A percentile compares a stretch with the other conserved stretches of the same genome.
Conservation (phyloP, 2,113 vertebrate genomes). For the Aspiorhynchus laticeps region DNA sequence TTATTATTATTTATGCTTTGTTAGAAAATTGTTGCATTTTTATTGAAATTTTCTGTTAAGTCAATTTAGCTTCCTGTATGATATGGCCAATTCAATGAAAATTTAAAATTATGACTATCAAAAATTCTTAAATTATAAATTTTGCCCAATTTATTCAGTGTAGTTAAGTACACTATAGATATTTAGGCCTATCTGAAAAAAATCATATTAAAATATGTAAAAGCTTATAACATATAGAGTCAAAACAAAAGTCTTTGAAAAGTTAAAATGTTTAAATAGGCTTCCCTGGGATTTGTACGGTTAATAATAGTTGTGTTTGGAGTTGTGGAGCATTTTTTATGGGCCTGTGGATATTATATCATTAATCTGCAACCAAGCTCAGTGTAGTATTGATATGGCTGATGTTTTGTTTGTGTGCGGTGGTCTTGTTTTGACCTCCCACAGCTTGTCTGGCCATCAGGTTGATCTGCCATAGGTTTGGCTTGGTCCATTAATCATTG, state of each 20-base stretch:
- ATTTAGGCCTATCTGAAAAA: no score
- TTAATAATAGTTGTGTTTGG: conserved; percentile 9
- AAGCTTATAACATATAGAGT: neutral
- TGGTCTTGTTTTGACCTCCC: conserved; percentile 53
- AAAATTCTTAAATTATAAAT: neutral
- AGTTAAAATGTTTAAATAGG: conserved; percentile 31
- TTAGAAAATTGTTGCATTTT: neutral
- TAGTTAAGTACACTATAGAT: no score
- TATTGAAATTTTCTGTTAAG: neutral
- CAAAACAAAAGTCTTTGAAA: neutral
- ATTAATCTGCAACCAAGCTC: conserved; percentile 32
- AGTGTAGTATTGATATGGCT: conserved; percentile 29
- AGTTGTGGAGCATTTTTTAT: neutral
- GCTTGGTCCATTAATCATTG: conserved; percentile 77
- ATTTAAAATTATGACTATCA: neutral
- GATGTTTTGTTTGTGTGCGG: conserved; percentile 32
- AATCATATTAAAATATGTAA: neutral
- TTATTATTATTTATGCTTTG: no score
- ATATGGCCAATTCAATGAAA: neutral
- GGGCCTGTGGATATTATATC: conserved; percentile 23
- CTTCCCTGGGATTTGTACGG: neutral
- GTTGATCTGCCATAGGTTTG: conserved; percentile 66
- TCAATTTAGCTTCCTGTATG: neutral
- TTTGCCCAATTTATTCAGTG: neutral
- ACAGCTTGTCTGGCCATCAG: conserved; percentile 60